These are phyloP conservation scores for Pterois miles DNA, from an alignment of 2,797 vertebrate species.

Conservation along the genomic window DNA sequence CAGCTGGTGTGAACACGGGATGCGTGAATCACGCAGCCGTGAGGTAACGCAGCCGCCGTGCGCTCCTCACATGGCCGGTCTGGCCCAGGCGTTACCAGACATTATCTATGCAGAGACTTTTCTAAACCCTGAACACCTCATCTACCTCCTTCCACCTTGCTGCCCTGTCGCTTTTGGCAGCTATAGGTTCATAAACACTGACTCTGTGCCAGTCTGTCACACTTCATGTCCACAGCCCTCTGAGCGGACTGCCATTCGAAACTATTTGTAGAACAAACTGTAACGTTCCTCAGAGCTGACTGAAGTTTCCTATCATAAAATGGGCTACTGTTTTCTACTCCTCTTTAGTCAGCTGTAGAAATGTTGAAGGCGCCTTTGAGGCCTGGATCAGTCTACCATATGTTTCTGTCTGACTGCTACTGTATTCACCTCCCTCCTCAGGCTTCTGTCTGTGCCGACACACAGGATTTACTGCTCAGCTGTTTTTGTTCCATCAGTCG, in stretches of 20 bases:
- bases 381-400: slow-evolving; percentile 55
- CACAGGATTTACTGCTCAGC: slow-evolving; percentile 32
- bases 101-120: not conserved
- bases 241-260: not conserved
- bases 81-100: too few species aligned
- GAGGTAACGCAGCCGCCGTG: too few species aligned
- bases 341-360: slow-evolving; percentile 42
- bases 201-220: not conserved
- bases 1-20: too few species aligned
- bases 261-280: slow-evolving; percentile 3
- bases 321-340: slow-evolving; percentile 42
- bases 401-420: slow-evolving; percentile 44
- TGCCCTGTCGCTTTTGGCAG: not conserved
- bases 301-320: slow-evolving; percentile 53
- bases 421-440: not conserved
- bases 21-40: too few species aligned
- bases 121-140: not conserved
- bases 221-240: not conserved
- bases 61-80: too few species aligned
- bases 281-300: not conserved
- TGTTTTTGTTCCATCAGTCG: slow-evolving; percentile 39
- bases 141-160: not conserved
- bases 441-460: slow-evolving; percentile 17
- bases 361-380: slow-evolving; percentile 40
- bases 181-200: not conserved